Conservation (phyloP, 2,113 vertebrate genomes). For the Lichenostomus cassidix region DNA sequence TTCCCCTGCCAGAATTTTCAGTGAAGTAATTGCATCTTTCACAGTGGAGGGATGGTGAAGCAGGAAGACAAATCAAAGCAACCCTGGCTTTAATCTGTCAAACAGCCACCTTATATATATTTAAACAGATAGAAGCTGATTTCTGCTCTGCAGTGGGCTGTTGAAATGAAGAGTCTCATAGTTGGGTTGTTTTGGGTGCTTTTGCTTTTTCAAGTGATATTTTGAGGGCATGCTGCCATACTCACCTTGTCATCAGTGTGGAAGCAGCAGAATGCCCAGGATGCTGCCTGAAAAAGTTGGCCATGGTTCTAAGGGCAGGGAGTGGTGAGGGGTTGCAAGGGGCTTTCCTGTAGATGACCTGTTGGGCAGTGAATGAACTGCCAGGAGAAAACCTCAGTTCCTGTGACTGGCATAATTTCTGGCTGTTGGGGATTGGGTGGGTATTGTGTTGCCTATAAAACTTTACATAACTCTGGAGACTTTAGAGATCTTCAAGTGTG, state of each 20-base stretch:
- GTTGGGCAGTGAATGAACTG: background rate
- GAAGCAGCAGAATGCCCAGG: background rate
- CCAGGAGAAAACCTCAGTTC: background rate
- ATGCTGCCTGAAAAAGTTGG: background rate
- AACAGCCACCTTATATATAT: background rate
- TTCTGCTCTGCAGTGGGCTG: background rate
- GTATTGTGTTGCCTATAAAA: background rate
- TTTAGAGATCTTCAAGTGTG: background rate
- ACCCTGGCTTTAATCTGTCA: background rate
- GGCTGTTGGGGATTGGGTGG: background rate
- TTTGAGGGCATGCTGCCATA: background rate
- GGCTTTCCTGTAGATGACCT: background rate
- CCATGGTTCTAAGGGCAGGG: accelerated
- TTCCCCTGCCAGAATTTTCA: background rate
- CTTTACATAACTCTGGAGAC: background rate
- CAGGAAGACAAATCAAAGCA: background rate
- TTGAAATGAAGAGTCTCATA: background rate
- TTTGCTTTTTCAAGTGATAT: background rate
- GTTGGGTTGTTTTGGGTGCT: background rate
- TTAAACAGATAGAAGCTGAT: background rate
- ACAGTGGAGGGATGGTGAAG: background rate
- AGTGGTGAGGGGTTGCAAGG: background rate
- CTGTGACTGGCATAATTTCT: background rate
- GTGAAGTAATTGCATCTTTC: background rate
- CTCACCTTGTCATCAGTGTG: background rate